Conservation (phyloP, 37 sponge, comb jelly and placozoan genomes). For the Petrosia ficiformis region DNA sequence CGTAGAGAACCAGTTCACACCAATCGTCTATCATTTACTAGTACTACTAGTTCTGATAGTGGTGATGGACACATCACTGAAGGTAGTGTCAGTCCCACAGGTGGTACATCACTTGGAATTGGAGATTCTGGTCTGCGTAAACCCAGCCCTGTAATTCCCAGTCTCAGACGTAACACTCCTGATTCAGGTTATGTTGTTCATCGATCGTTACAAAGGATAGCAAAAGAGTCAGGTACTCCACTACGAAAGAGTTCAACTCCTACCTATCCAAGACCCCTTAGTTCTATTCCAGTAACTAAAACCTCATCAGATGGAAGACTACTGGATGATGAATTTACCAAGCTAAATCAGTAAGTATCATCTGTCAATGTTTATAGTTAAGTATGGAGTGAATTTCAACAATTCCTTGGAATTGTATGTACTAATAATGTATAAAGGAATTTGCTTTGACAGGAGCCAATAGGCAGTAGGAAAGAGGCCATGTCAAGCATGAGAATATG, state of each 20-base stretch:
- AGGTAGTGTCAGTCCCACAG: slow-evolving; percentile 7
- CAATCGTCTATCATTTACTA: neutral
- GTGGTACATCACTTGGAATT: no score
- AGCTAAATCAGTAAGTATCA: slow-evolving; percentile 32
- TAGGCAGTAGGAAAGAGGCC: no score
- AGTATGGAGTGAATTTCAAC: no score
- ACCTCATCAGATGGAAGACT: neutral
- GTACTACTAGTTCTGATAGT: neutral
- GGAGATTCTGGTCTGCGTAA: slow-evolving; percentile 2
- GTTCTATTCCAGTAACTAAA: neutral
- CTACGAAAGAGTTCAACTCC: no score
- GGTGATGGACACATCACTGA: neutral
- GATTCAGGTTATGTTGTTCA: neutral
- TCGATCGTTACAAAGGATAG: neutral
- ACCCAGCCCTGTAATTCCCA: slow-evolving; percentile 1
- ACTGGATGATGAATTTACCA: slow-evolving; percentile 1
- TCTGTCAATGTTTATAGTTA: no score
- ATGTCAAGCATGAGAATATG: no score
- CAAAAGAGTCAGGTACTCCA: neutral
- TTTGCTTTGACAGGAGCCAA: no score
- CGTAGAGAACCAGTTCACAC: neutral
- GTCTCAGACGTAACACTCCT: neutral
- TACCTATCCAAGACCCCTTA: neutral
- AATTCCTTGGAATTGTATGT: no score
- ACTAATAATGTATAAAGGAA: no score